Base-by-base conservation (phyloP, 2,797 vertebrate genomes). In the Erethizon dorsatum region DNA sequence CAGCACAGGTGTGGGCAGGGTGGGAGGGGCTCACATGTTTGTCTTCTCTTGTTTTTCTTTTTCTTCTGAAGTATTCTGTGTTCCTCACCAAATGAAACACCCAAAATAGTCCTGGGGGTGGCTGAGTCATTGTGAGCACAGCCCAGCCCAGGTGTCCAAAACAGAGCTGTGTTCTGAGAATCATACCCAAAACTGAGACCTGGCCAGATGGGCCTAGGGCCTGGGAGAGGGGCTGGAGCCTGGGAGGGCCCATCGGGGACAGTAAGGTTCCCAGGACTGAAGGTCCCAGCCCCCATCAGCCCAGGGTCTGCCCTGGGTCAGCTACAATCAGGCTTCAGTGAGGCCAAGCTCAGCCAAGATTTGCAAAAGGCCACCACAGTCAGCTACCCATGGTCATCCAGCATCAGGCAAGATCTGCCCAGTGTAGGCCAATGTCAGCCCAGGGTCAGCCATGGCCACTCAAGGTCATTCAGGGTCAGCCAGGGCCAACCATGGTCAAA, bases 71-170 rank as follows among this genome's bases (percentile, higher is more conserved):
- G 71, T 9, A n/a, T 88, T 57, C 50, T 45, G 15, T 47, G 13
- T 15, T 50, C 5, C 2, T 78, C 95, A 95, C 87, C 92, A 95
- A 93, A 61, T 9, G 75, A 92, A 89, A 95, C 67, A 83, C 61
- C 45, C 89, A 91, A 96, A 96, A 96, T 91, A 97, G 45, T 50
- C 63, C 67, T 4, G 0, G 18, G 33, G 67, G n/a, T 0, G 6
- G n/a, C 77, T 96, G 95, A 97, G 83, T 97, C 97, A 97, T 95
- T 89, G 18, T 31, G 87, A 94, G 57, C 45, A 14, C 6, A 57
- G 26, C 50, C 14, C 33, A 33, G 65, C 45, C 63, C 97, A 97
- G 97, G 90, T 97, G 97, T 85, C 69, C 83, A 9, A 26, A 50
- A 45, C 28, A 83, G 75, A 90, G n/a, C 67, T 4, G 9, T 17